Evolutionary conservation across 1,140 invertebrate genomes (phyloP).

Genomic region (Euglossa dilemma): DNA sequence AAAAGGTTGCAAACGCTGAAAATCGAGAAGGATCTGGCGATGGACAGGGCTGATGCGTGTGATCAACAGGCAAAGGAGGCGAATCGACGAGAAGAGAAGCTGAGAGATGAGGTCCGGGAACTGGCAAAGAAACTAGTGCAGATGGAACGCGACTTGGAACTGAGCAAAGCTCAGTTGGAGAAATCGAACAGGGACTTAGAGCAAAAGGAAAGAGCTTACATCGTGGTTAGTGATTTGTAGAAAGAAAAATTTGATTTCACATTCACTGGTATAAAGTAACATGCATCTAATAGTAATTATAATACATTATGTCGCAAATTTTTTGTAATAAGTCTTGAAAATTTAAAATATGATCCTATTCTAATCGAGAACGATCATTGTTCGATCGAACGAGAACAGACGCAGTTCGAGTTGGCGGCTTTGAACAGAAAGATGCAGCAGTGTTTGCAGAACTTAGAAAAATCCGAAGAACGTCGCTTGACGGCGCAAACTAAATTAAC

Average conservation of each 20-base stretch:
- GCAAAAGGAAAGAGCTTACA: conserved; percentile 85
- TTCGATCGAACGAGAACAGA: conserved; percentile 79
- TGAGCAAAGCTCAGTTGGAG: conserved; percentile 85
- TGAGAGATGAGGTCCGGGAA: conserved; percentile 86
- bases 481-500: conserved; percentile 88
- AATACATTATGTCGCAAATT: neutral
- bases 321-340: too few species aligned
- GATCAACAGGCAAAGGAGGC: conserved; percentile 88
- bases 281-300: too few species aligned
- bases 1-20: conserved; percentile 92
- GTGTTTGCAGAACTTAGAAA: conserved; percentile 90
- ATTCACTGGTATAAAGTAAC: neutral
- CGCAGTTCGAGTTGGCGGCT: conserved; percentile 89
- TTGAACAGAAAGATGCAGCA: conserved; percentile 90
- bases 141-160: conserved; percentile 86
- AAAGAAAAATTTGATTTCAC: neutral
- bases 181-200: conserved; percentile 86
- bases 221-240: conserved; percentile 81
- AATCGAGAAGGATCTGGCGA: conserved; percentile 90
- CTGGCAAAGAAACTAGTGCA: conserved; percentile 87
- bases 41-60: conserved; percentile 88
- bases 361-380: neutral
- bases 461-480: conserved; percentile 89
- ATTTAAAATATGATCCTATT: neutral
- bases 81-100: conserved; percentile 85